Evolutionary conservation across 2,888 invertebrate species (phyloP).

Genomic region (Campopleginae sp.): DNA sequence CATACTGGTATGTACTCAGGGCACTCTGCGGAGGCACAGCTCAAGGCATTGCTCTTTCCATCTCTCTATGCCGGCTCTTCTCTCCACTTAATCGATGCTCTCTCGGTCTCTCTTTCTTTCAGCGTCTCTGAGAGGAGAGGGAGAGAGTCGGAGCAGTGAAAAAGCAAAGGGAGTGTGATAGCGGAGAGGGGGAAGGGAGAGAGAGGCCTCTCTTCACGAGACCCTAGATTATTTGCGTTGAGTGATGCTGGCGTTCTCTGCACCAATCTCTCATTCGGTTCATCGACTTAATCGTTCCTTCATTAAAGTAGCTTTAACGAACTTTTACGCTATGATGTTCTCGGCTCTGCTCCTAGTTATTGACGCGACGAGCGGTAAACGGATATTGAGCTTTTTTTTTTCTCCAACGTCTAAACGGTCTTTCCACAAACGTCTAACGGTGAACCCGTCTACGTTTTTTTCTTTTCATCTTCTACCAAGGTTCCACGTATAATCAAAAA

Average conservation of each 20-base stretch:
- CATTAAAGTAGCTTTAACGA: conserved; percentile 54
- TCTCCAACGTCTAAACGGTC: conserved; percentile 17
- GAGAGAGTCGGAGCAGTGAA: background rate
- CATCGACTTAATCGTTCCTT: conserved; percentile 56
- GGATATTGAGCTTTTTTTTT: conserved; percentile 27
- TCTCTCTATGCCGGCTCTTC: conserved; percentile 25
- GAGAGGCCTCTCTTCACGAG: conserved; percentile 32
- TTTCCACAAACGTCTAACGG: conserved; percentile 24
- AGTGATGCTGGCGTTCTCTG: conserved; percentile 41
- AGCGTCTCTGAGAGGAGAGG: background rate
- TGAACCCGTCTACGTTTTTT: background rate
- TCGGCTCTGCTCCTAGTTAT: conserved; percentile 39
- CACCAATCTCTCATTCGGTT: conserved; percentile 52
- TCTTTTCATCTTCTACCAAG: background rate
- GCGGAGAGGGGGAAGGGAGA: conserved; percentile 10
- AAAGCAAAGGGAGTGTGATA: background rate
- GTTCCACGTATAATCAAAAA: conserved; percentile 14
- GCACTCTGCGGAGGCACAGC: conserved; percentile 48
- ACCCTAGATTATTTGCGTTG: conserved; percentile 45
- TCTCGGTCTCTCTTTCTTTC: conserved; percentile 26
- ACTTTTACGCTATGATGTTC: conserved; percentile 43
- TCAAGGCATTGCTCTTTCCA: conserved; percentile 41
- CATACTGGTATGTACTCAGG: conserved; percentile 35
- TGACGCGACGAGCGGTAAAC: conserved; percentile 24
- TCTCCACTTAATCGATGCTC: conserved; percentile 50